Percentiles rank a stretch among this genome's conserved stretches.
These are phyloP conservation scores for Odocoileus hemionus DNA, from an alignment of 2,113 vertebrate species.

Conservation along the genomic window DNA sequence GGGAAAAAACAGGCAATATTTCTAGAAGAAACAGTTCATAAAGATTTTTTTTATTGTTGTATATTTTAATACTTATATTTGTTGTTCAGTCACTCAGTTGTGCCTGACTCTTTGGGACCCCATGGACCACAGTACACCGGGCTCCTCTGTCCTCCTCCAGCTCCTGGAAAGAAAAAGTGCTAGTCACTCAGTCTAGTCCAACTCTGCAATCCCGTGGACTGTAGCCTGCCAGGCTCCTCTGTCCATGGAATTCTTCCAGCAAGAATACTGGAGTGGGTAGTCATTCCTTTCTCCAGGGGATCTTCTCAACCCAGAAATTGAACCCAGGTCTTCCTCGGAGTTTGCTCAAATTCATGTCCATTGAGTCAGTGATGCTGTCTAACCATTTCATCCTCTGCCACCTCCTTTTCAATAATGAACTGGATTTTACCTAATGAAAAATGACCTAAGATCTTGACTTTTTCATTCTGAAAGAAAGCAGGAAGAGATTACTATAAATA, in stretches of 20 bases:
- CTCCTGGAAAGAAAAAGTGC: neutral
- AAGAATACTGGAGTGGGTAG: neutral
- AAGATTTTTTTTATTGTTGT: neutral
- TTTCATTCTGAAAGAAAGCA: neutral
- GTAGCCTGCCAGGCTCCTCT: neutral
- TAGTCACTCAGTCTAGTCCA: neutral
- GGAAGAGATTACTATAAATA: neutral
- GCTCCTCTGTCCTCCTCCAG: neutral
- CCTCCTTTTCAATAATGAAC: neutral
- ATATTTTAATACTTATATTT: neutral
- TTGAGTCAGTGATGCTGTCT: neutral
- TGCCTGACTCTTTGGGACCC: neutral
- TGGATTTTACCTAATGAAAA: neutral
- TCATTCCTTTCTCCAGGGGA: neutral
- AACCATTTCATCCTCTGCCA: neutral
- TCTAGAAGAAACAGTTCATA: neutral
- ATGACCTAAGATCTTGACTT: neutral
- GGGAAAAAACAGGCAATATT: neutral
- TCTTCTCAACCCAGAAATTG: neutral
- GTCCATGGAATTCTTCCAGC: neutral
- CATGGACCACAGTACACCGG: accelerated
- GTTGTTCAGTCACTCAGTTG: neutral
- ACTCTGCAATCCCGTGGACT: neutral
- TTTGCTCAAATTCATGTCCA: neutral
- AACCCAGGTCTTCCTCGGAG: neutral